Evolutionary conservation across 2,888 invertebrate genomes (phyloP).

Genomic region (Drosophila testacea): DNA sequence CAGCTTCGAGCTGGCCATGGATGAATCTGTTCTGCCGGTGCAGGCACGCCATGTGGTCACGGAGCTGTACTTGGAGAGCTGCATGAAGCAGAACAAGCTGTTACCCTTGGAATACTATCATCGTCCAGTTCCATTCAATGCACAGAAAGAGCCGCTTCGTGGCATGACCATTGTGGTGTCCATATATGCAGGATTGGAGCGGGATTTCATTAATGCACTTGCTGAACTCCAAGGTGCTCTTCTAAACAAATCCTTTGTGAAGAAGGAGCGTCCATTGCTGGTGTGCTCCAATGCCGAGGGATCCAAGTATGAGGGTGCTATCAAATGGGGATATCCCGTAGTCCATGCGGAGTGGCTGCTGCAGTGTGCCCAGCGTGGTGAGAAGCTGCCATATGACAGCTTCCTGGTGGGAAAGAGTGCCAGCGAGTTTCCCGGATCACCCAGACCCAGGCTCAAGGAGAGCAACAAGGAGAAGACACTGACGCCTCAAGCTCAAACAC

Average conservation of each 20-base stretch:
- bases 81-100: slow-evolving; percentile 86
- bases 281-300: slow-evolving; percentile 91
- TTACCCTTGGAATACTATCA: slow-evolving; percentile 90
- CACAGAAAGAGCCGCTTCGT: slow-evolving; percentile 86
- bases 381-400: slow-evolving; percentile 86
- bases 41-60: slow-evolving; percentile 82
- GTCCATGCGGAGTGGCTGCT: slow-evolving; percentile 92
- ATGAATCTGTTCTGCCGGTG: slow-evolving; percentile 70
- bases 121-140: slow-evolving; percentile 87
- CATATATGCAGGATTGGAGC: slow-evolving; percentile 90
- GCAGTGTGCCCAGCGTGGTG: slow-evolving; percentile 87
- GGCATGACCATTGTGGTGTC: slow-evolving; percentile 93
- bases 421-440: slow-evolving; percentile 77
- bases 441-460: slow-evolving; percentile 60
- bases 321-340: slow-evolving; percentile 94
- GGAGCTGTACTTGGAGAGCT: slow-evolving; percentile 83
- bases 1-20: slow-evolving; percentile 85
- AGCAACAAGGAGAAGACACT: slow-evolving; percentile 16
- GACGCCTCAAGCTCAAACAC: slow-evolving; percentile 9
- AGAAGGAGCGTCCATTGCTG: slow-evolving; percentile 92
- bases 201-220: slow-evolving; percentile 90
- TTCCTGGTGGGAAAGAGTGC: slow-evolving; percentile 87
- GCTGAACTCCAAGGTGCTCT: slow-evolving; percentile 90
- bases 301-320: slow-evolving; percentile 92
- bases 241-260: slow-evolving; percentile 89